Base-by-base conservation (phyloP, 2,888 invertebrate genomes). In the Prionchulus punctatus region DNA sequence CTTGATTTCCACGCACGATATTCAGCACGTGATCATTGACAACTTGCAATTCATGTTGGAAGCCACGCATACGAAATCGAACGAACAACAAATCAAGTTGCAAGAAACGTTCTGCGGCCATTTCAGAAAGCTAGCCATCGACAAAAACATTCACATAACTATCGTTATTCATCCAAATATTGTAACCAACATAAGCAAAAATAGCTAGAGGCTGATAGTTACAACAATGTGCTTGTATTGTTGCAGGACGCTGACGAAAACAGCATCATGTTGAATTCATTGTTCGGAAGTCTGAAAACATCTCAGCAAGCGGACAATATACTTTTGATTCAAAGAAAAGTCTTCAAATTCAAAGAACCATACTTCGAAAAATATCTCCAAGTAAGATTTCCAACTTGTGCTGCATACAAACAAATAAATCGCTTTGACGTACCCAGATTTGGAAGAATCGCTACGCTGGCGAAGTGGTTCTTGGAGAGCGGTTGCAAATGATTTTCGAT, bases 291-390 rank as follows among this genome's bases (percentile, higher is more conserved):
- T 59, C 92, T 89, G 0, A 94, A 94, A 75, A 90, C 91, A 1
- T 85, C 87, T 0, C 94, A 96, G 72, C 94, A 96, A 73, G 90
- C 94, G 0, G 96, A 96, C 71, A 96, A 96, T 73, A 84, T 96
- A 43, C 77, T 96, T 18, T 88, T 96, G 59, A 84, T 96, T 64
- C 87, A 96, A 77, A 88, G 43, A 51, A 88, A 67, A 86, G 84
- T 73, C 78, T 84, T 55, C 2, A 2, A 12, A 7, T 36, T 18
- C 12, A 36, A 36, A 36, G 57, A 57, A 25, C 30, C 47, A 75
- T 85, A 1, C 77, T 82, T 31, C 85, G 86, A 84, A 67, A 91
- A 91, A 71, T 91, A 84, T 72, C 75, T 94, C 55, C 85, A 84
- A 76, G 82, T 83, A 69, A 57, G 56, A n/a, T 12, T 43, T 36